phyloP scores from a whole-genome alignment of 2,888 invertebrate species.

The Nycteola revayana region DNA sequence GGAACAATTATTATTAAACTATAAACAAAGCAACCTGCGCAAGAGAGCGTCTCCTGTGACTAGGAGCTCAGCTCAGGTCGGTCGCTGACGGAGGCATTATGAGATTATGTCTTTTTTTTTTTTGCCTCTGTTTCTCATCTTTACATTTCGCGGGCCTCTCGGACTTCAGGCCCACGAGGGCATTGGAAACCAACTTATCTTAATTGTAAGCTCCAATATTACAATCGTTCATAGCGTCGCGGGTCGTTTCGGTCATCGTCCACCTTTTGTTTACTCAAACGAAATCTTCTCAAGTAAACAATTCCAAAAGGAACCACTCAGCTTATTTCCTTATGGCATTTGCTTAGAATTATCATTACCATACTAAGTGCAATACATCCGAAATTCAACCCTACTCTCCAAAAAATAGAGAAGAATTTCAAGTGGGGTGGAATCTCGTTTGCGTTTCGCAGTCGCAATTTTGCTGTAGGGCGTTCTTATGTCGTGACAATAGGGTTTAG shows the following conservation, averaged over 20 bases:
- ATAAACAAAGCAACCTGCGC: no score
- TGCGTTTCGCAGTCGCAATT: slow-evolving; percentile 33
- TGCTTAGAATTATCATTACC: slow-evolving; percentile 72
- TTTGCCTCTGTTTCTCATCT: no score
- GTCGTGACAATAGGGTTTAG: slow-evolving; percentile 40
- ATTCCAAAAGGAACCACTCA: slow-evolving; percentile 55
- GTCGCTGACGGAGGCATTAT: no score
- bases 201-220: no score
- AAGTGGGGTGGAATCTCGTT: slow-evolving; percentile 31
- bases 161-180: no score
- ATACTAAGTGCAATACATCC: slow-evolving; percentile 41
- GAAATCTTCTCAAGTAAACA: slow-evolving; percentile 48
- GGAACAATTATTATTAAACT: no score
- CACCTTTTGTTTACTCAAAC: slow-evolving; percentile 38
- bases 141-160: no score
- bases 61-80: no score
- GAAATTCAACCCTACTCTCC: slow-evolving; percentile 40
- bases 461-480: slow-evolving; percentile 36
- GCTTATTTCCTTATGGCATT: slow-evolving; percentile 69
- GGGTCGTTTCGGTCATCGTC: slow-evolving; percentile 26
- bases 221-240: no score
- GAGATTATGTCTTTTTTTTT: no score
- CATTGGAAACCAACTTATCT: no score
- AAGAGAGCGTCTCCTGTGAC: no score
- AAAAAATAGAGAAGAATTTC: slow-evolving; percentile 49